Percentiles rank a stretch among this genome's conserved stretches.
Conservation (phyloP, 35 echinoderm and acorn worm genomes). For the Diadema setosum region DNA sequence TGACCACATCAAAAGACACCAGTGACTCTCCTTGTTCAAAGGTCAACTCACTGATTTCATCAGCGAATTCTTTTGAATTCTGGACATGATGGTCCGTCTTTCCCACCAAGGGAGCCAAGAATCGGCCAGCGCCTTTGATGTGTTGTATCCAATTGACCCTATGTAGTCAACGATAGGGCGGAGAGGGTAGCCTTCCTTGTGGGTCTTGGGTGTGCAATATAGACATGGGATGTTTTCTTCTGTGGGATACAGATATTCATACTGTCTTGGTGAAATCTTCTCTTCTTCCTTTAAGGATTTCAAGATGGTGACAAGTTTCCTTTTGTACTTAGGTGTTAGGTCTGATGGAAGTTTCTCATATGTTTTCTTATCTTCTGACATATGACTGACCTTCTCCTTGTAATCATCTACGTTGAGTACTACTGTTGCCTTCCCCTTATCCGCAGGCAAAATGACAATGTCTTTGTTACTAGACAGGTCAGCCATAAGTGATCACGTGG, state of each 20-base stretch:
- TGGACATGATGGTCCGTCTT: not conserved
- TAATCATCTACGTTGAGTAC: not conserved
- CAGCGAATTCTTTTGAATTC: constrained; percentile 16
- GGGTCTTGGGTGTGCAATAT: not conserved
- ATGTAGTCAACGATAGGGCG: constrained; percentile 18
- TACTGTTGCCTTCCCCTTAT: not conserved
- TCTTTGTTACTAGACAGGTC: no score
- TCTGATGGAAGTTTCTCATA: not conserved
- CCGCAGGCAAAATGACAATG: no score
- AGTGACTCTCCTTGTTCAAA: no score
- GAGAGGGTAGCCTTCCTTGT: not conserved
- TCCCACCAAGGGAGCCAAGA: not conserved
- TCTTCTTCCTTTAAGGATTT: not conserved
- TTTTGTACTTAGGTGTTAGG: no score
- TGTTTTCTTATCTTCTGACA: not conserved
- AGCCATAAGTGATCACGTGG: no score
- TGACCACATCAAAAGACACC: not conserved
- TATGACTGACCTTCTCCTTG: not conserved
- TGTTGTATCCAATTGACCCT: not conserved
- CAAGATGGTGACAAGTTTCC: not conserved
- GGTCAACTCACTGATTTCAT: no score
- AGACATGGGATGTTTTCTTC: not conserved
- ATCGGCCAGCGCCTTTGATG: not conserved
- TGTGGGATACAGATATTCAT: not conserved
- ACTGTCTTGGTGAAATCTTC: not conserved